Conservation (phyloP, 2,888 invertebrate genomes). For the Melieria crassipennis region DNA sequence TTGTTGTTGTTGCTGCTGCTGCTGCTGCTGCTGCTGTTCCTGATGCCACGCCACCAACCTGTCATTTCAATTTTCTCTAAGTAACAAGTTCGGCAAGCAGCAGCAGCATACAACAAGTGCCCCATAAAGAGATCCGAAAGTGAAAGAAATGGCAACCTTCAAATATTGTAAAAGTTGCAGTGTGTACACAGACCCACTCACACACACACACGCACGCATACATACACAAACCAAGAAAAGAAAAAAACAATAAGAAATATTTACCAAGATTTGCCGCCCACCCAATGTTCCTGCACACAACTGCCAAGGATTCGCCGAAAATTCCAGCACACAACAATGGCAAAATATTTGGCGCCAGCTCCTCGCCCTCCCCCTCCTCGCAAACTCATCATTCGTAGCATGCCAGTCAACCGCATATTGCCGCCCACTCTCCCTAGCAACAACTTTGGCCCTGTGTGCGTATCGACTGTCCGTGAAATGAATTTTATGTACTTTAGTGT, state of each 20-base stretch:
- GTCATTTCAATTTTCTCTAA: slow-evolving; percentile 55
- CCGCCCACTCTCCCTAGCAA: too few relatives aligned
- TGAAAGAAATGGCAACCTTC: too few relatives aligned
- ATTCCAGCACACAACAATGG: slow-evolving; percentile 34
- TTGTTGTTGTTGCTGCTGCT: not conserved
- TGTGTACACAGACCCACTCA: slow-evolving; percentile 1
- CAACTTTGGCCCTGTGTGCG: too few relatives aligned
- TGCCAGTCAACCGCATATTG: too few relatives aligned
- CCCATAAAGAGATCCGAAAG: slow-evolving; percentile 48
- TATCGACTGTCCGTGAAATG: too few relatives aligned
- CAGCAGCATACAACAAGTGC: slow-evolving; percentile 58
- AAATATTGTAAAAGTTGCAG: too few relatives aligned
- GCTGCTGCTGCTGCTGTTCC: slow-evolving; percentile 12
- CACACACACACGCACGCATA: slow-evolving; percentile 17
- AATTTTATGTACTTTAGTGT: too few relatives aligned
- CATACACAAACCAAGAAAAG: slow-evolving; percentile 17
- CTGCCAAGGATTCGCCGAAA: too few relatives aligned
- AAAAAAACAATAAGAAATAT: too few relatives aligned
- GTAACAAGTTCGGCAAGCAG: slow-evolving; percentile 49
- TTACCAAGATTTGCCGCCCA: too few relatives aligned
- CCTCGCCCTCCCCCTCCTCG: not conserved
- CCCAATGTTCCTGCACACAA: too few relatives aligned
- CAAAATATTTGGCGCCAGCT: slow-evolving; percentile 29
- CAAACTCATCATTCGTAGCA: too few relatives aligned
- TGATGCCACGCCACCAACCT: slow-evolving; percentile 41